These are phyloP conservation scores for Tipula vernalis DNA, from an alignment of 2,888 invertebrate genomes.

Conservation along the genomic window DNA sequence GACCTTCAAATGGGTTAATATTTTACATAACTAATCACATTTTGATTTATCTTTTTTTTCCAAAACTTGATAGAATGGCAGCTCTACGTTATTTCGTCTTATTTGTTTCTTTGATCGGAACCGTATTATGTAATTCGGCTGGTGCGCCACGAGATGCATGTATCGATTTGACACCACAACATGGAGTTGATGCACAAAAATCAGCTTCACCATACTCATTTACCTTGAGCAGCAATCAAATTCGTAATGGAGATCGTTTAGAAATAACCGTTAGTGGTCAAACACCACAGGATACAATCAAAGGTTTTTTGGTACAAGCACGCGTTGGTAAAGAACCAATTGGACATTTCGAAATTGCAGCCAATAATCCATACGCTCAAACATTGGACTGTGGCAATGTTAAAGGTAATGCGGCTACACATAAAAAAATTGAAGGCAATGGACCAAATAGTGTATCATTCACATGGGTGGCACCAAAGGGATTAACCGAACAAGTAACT, in stretches of 20 bases:
- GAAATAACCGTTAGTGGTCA: constrained; percentile 19
- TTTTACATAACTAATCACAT: not conserved
- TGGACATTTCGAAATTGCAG: constrained; percentile 46
- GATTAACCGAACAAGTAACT: constrained; percentile 45
- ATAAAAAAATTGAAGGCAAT: constrained; percentile 47
- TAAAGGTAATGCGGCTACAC: constrained; percentile 46
- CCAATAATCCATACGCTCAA: constrained; percentile 17
- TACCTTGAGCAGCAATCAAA: constrained; percentile 26
- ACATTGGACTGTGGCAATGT: constrained; percentile 12
- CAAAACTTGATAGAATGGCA: not conserved
- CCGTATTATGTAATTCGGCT: constrained; percentile 38
- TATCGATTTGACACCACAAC: constrained; percentile 53
- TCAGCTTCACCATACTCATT: constrained; percentile 47
- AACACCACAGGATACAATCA: constrained; percentile 39
- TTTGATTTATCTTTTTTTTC: not conserved
- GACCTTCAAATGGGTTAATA: not conserved
- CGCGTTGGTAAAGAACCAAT: constrained; percentile 46
- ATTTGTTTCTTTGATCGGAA: not conserved
- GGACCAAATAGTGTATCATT: constrained; percentile 42
- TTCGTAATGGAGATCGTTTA: constrained; percentile 28
- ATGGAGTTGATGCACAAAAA: constrained; percentile 45
- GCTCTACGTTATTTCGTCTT: not conserved
- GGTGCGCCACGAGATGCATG: constrained; percentile 54
- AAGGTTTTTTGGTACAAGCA: constrained; percentile 55
- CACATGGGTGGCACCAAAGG: constrained; percentile 53